Base-by-base conservation (phyloP, 2,888 invertebrate species). In the Torymus aiolomorphi region DNA sequence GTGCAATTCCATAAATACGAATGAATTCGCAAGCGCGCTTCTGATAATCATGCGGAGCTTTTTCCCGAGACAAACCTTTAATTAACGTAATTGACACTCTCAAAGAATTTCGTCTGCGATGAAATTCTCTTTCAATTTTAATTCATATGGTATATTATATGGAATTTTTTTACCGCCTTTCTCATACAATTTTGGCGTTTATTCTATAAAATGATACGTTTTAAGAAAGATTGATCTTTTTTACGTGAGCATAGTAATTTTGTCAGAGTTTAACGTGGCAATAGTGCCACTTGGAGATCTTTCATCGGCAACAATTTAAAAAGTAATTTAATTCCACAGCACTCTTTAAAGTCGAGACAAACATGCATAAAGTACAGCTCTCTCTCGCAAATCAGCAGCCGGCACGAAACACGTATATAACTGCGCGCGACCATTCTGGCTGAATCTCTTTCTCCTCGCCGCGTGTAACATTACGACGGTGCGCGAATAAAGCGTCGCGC, bases 401-500 rank as follows among this genome's bases (percentile, higher is more conserved):
- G 24, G 49, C 42, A 42, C 51, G 20, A 59, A 59, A 61, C 42
- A 13, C 54, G 12, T 24, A 14, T 13, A 20, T 31, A 42, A 8
- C 42, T 8, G 42, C 42, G 16, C 54, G 24, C 54, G 56, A 24
- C 20, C 65, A 49, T 59, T 66, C n/a, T 61, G n/a, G 61, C 14
- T 14, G 24, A 51, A 62, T 69, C 67, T 72, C 61, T 72, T 49
- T 59, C 54, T 24, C 16, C 72, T 59, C 20, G 20, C 13, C 24
- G 62, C 11, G 69, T 18, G 69, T 18, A 61, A 61, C 31, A 70
- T 75, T 72, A 75, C 79, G 79, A 79, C 62, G 3, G 18, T 42
- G 42, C 42, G 42, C 72, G 18, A 70, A 71, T 71, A 72, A 71
- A 71, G 51, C 75, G 65, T 59, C 79, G 75, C 76, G 56, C 79